phyloP scores from a whole-genome alignment of 2,888 invertebrate genomes.

The Ametastegia equiseti region DNA sequence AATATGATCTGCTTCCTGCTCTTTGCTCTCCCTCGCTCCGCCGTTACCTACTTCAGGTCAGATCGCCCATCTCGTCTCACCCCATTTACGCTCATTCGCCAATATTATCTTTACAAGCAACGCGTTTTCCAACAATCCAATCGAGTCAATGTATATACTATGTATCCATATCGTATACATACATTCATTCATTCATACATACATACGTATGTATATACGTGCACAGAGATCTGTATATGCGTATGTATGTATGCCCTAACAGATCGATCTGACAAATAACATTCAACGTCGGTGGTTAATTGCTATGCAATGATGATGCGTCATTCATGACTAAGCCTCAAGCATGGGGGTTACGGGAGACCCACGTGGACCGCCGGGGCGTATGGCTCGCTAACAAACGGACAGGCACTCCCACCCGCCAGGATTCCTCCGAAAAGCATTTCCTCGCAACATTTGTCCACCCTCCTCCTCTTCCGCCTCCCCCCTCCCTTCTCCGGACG shows the following conservation, averaged over 20 bases:
- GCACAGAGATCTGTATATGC: no score
- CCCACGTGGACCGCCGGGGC: conserved; percentile 75
- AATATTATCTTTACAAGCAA: conserved; percentile 6
- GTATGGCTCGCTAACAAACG: conserved; percentile 76
- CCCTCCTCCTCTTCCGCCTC: neutral
- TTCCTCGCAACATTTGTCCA: neutral
- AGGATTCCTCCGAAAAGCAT: conserved; percentile 29
- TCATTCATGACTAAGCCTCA: conserved; percentile 71
- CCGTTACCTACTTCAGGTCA: conserved; percentile 44
- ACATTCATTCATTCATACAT: no score
- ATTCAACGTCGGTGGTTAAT: conserved; percentile 24
- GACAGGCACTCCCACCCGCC: conserved; percentile 74
- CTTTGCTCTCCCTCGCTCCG: conserved; percentile 43
- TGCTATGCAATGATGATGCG: conserved; percentile 48
- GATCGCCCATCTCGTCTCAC: conserved; percentile 39
- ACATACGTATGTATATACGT: no score
- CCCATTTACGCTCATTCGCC: conserved; percentile 27
- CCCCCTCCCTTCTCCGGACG: no score
- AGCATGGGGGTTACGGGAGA: conserved; percentile 75
- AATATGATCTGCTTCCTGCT: conserved; percentile 36
- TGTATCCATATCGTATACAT: no score
- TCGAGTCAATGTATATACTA: conserved; percentile 5
- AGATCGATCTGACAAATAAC: conserved; percentile 29
- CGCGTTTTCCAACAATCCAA: neutral
- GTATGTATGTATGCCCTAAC: no score